These are phyloP conservation scores for Psix sp. DNA, from an alignment of 1,140 invertebrate species.

Conservation along the genomic window DNA sequence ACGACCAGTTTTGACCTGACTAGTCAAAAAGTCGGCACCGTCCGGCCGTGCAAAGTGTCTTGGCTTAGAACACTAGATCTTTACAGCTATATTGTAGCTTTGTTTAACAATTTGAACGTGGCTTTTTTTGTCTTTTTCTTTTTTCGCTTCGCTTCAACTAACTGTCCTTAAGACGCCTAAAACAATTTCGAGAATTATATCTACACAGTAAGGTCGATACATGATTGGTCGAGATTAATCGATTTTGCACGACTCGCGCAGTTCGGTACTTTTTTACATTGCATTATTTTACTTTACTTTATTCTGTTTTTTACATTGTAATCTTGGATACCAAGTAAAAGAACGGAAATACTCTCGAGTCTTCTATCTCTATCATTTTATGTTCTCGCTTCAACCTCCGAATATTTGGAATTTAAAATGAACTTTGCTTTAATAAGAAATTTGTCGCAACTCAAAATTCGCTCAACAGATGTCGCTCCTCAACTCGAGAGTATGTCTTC, in stretches of 20 bases:
- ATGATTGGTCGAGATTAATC: neutral
- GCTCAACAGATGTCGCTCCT: too few relatives aligned
- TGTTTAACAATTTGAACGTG: conserved; percentile 38
- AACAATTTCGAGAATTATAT: conserved; percentile 43
- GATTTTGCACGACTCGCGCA: conserved; percentile 32
- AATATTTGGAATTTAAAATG: too few relatives aligned
- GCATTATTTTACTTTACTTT: conserved; percentile 6
- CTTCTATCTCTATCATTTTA: too few relatives aligned
- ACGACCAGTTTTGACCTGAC: conserved; percentile 32
- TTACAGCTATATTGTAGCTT: conserved; percentile 26
- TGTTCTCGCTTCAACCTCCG: too few relatives aligned
- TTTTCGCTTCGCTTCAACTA: conserved; percentile 14
- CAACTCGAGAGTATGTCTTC: too few relatives aligned
- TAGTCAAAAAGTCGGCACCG: conserved; percentile 29
- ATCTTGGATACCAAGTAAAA: conserved; percentile 51
- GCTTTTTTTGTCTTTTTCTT: conserved; percentile 11
- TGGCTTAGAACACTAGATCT: conserved; percentile 16
- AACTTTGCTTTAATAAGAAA: too few relatives aligned
- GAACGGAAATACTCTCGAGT: too few relatives aligned
- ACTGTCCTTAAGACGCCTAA: conserved; percentile 29
- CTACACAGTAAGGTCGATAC: conserved; percentile 27
- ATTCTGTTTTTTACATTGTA: conserved; percentile 33
- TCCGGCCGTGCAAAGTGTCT: conserved; percentile 35
- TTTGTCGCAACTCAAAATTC: too few relatives aligned
- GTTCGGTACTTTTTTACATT: conserved; percentile 11